Percentiles rank a stretch among this genome's conserved stretches.
phyloP scores from a whole-genome alignment of 2,113 vertebrate species.

The Oncorhynchus gorbuscha region DNA sequence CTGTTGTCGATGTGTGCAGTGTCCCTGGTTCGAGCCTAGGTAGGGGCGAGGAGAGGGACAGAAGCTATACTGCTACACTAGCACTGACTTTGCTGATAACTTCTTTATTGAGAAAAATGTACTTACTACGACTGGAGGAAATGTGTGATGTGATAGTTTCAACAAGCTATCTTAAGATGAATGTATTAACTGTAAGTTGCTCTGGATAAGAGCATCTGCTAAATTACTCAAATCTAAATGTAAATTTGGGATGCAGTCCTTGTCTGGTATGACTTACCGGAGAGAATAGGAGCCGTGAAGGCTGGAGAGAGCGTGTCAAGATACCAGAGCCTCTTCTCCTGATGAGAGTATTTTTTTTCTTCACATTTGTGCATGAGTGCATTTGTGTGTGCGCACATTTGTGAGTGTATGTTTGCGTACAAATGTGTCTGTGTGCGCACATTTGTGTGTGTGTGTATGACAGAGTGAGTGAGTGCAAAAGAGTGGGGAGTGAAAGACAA shows the following conservation, averaged over 20 bases:
- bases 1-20: too few relatives aligned
- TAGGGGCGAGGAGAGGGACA: too few relatives aligned
- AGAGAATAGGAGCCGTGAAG: slow-evolving; percentile 34
- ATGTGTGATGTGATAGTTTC: too few relatives aligned
- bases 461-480: background rate
- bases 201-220: too few relatives aligned
- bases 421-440: slow-evolving; percentile 5
- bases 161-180: too few relatives aligned
- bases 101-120: too few relatives aligned
- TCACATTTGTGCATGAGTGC: background rate
- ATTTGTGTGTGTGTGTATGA: background rate
- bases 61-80: too few relatives aligned
- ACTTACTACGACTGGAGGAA: too few relatives aligned
- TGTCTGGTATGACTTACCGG: slow-evolving; percentile 47
- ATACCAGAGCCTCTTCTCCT: slow-evolving; percentile 38
- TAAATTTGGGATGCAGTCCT: background rate
- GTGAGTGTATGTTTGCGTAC: background rate
- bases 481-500: background rate
- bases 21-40: too few relatives aligned
- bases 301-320: slow-evolving; percentile 29
- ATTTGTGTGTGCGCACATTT: slow-evolving; percentile 6
- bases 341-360: background rate
- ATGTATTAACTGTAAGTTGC: too few relatives aligned
- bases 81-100: too few relatives aligned
- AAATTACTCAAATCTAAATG: too few relatives aligned